These are phyloP conservation scores for Camptogramma bilineatum DNA, from an alignment of 2,888 invertebrate species.

Conservation along the genomic window DNA sequence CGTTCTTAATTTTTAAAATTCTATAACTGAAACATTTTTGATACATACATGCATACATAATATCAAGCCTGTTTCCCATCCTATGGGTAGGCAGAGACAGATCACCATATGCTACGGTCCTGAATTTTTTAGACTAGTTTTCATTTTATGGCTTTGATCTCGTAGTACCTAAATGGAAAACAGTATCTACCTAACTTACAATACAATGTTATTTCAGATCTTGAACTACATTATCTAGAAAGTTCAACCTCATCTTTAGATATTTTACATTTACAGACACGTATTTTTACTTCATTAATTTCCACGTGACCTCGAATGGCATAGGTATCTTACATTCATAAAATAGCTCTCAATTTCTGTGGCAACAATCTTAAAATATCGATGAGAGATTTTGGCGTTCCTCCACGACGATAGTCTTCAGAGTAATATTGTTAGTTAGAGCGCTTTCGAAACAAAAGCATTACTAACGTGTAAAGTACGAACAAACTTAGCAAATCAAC, in stretches of 20 bases:
- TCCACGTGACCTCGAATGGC: slow-evolving; percentile 27
- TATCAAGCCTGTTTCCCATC: no score
- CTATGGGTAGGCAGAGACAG: no score
- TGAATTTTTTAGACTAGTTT: no score
- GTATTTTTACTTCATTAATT: slow-evolving; percentile 7
- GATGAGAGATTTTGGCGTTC: slow-evolving; percentile 53
- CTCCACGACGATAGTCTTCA: slow-evolving; percentile 47
- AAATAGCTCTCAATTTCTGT: slow-evolving; percentile 50
- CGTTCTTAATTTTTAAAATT: no score
- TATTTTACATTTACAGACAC: background rate
- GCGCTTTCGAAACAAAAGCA: slow-evolving; percentile 9
- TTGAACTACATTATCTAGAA: background rate
- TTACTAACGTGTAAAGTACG: background rate
- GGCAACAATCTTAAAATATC: slow-evolving; percentile 55
- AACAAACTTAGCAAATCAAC: background rate
- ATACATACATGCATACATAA: no score
- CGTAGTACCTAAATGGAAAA: no score
- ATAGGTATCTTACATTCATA: slow-evolving; percentile 42
- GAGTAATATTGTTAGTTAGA: slow-evolving; percentile 35
- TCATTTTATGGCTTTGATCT: no score
- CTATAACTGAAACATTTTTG: background rate
- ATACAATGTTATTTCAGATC: no score
- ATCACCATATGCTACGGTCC: no score
- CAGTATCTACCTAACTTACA: no score
- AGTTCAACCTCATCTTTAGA: no score